These are phyloP conservation scores for Tragelaphus scriptus DNA, from an alignment of 2,113 vertebrate species.

Conservation along the genomic window DNA sequence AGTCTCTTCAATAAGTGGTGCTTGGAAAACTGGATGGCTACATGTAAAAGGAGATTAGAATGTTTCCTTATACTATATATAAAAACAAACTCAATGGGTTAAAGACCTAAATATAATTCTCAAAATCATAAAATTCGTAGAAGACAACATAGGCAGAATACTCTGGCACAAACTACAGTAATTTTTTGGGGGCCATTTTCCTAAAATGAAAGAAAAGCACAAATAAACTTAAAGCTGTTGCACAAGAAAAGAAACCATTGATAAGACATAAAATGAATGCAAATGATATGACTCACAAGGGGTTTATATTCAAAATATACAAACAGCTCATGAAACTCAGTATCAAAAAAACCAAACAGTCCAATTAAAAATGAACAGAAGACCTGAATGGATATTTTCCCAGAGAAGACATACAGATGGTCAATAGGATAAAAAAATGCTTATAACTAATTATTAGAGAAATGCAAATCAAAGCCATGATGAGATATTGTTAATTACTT, in stretches of 20 bases:
- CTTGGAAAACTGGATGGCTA: background rate
- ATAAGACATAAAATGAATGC: background rate
- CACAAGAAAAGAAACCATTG: background rate
- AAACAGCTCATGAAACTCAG: background rate
- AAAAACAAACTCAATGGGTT: background rate
- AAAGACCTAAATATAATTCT: background rate
- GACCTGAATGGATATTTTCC: background rate
- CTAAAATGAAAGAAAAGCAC: background rate
- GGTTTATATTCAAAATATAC: background rate
- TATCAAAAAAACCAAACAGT: background rate
- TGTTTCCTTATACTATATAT: background rate
- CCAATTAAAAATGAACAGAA: background rate
- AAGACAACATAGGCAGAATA: background rate
- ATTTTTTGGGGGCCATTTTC: background rate
- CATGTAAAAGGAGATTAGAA: background rate
- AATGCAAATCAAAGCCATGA: background rate
- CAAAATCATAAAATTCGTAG: background rate
- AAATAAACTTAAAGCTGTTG: background rate
- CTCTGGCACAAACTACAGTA: background rate
- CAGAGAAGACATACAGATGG: background rate
- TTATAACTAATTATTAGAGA: background rate
- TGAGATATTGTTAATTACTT: background rate
- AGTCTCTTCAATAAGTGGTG: background rate
- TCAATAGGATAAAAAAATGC: background rate
- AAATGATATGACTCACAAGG: background rate